Evolutionary conservation across 2,113 vertebrate genomes (phyloP).

Genomic region (Corapipo altera): DNA sequence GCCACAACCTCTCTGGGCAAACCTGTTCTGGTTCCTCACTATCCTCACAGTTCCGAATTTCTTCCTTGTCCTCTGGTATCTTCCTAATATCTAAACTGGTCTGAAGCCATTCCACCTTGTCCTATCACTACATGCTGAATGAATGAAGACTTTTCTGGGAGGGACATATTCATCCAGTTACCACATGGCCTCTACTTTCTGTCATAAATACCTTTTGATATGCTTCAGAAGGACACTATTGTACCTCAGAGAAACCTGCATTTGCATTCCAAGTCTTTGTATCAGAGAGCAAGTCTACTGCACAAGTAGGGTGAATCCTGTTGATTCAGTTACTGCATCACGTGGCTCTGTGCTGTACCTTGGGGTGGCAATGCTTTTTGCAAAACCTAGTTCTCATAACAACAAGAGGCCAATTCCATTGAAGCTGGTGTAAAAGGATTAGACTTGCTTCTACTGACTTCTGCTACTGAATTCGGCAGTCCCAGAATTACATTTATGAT

Average conservation of each 20-base stretch:
- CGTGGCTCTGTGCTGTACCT: background rate
- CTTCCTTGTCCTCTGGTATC: too few species aligned
- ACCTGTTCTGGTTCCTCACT: background rate
- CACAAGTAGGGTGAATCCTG: background rate
- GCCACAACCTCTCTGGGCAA: background rate
- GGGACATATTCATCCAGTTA: accelerated
- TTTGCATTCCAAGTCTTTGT: background rate
- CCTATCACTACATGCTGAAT: background rate
- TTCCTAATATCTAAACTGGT: background rate
- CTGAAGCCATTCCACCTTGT: background rate
- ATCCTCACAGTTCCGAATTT: background rate
- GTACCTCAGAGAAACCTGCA: background rate
- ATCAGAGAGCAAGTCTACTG: background rate
- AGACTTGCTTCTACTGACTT: background rate
- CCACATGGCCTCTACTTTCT: background rate
- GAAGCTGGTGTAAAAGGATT: accelerated
- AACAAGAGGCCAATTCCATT: background rate
- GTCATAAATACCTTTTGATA: background rate
- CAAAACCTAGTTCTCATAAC: background rate
- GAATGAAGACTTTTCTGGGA: background rate
- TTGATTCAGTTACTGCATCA: background rate
- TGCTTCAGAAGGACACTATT: background rate
- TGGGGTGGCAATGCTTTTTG: accelerated
- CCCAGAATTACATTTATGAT: background rate
- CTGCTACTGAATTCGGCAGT: background rate